A percentile compares a stretch with the other conserved stretches of the same genome.
phyloP scores from a whole-genome alignment of 2,113 vertebrate genomes.

The Psephotus haematonotus region DNA sequence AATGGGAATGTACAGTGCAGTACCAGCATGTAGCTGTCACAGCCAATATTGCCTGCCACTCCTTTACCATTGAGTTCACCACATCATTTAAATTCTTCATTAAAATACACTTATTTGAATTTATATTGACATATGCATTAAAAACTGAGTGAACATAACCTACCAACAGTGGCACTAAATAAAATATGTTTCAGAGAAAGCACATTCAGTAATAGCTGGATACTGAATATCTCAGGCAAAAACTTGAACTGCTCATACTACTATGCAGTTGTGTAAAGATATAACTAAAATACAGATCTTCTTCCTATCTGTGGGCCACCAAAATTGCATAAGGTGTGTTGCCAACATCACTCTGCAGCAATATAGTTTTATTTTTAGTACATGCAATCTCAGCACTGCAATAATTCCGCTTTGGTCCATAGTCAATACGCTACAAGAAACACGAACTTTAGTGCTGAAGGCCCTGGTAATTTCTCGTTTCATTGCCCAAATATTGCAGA shows the following conservation, averaged over 20 bases:
- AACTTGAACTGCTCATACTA: background rate
- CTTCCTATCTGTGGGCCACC: background rate
- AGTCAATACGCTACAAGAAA: background rate
- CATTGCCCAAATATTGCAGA: background rate
- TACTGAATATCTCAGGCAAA: background rate
- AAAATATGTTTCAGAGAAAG: background rate
- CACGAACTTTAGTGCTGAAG: background rate
- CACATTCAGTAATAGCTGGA: background rate
- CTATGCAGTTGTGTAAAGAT: background rate
- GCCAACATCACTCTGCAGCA: background rate
- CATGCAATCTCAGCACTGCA: background rate
- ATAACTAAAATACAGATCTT: background rate
- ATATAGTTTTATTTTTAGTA: background rate
- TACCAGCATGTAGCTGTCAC: background rate
- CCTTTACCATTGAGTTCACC: background rate
- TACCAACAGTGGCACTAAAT: background rate
- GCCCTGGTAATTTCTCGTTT: background rate
- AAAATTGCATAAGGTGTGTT: background rate
- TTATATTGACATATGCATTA: background rate
- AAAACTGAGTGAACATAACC: background rate
- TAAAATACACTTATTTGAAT: background rate
- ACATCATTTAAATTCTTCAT: background rate
- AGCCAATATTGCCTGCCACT: background rate
- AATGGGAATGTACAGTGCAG: background rate
- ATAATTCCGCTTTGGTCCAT: background rate